Conservation (phyloP, 1,140 invertebrate species). For the Caerostris extrusa region DNA sequence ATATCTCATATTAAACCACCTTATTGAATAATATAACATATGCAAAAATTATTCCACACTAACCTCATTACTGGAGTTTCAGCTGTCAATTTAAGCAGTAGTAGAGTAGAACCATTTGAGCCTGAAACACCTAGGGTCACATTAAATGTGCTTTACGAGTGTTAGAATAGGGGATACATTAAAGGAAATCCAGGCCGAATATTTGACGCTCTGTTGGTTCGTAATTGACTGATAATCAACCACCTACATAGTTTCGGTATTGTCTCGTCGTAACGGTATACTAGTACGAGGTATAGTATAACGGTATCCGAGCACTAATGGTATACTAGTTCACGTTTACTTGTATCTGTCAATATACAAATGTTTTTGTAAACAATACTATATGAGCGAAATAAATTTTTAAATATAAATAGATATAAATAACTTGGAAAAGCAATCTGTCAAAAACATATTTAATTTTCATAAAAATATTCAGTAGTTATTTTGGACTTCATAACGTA, state of each 20-base stretch:
- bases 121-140: constrained; percentile 14
- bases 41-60: not conserved
- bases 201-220: not conserved
- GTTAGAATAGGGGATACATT: constrained; percentile 15
- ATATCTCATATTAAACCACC: not conserved
- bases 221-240: constrained; percentile 35
- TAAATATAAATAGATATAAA: too few species aligned
- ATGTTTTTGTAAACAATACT: too few species aligned
- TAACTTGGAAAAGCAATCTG: too few species aligned
- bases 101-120: constrained; percentile 16
- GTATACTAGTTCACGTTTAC: too few species aligned
- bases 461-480: too few species aligned
- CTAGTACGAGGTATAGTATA: too few species aligned
- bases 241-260: not conserved
- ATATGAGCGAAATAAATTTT: too few species aligned
- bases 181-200: constrained; percentile 43
- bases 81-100: not conserved
- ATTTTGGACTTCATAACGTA: too few species aligned
- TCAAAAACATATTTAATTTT: too few species aligned
- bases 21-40: not conserved
- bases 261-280: not conserved
- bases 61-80: not conserved
- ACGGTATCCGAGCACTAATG: too few species aligned
- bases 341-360: too few species aligned
- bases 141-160: not conserved